Conservation (phyloP, 2,888 invertebrate genomes). For the Danaus chrysippus region DNA sequence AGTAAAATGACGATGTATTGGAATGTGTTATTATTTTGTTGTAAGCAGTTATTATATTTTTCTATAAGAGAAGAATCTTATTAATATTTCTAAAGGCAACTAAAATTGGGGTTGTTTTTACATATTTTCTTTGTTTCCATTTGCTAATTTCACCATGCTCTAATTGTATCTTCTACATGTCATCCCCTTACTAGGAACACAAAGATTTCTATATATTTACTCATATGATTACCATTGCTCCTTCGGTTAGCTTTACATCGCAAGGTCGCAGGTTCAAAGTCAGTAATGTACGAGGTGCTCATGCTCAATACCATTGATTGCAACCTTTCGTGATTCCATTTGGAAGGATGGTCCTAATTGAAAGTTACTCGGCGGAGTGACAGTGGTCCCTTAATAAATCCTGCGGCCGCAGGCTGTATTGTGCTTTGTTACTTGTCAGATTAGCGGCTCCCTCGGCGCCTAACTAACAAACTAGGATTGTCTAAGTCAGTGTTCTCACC, state of each 20-base stretch:
- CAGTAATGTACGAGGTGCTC: constrained; percentile 16
- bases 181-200: constrained; percentile 7
- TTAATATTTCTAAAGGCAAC: too few relatives aligned
- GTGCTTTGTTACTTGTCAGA: constrained; percentile 57
- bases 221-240: constrained; percentile 14
- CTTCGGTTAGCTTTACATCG: not conserved
- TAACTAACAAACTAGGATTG: constrained; percentile 49
- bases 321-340: constrained; percentile 21
- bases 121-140: constrained; percentile 22
- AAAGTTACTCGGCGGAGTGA: constrained; percentile 53
- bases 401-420: constrained; percentile 42
- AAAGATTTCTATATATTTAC: constrained; percentile 1
- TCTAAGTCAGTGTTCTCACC: constrained; percentile 41
- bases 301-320: not conserved
- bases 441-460: constrained; percentile 52
- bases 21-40: too few relatives aligned
- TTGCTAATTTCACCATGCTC: constrained; percentile 30
- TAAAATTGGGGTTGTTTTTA: constrained; percentile 10
- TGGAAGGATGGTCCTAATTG: constrained; percentile 48
- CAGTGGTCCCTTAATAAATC: constrained; percentile 55
- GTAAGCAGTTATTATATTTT: too few relatives aligned
- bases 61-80: too few relatives aligned
- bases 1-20: too few relatives aligned
- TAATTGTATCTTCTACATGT: constrained; percentile 29
- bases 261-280: not conserved